These are phyloP conservation scores for Eilema depressum DNA, from an alignment of 2,888 invertebrate species.

Conservation along the genomic window DNA sequence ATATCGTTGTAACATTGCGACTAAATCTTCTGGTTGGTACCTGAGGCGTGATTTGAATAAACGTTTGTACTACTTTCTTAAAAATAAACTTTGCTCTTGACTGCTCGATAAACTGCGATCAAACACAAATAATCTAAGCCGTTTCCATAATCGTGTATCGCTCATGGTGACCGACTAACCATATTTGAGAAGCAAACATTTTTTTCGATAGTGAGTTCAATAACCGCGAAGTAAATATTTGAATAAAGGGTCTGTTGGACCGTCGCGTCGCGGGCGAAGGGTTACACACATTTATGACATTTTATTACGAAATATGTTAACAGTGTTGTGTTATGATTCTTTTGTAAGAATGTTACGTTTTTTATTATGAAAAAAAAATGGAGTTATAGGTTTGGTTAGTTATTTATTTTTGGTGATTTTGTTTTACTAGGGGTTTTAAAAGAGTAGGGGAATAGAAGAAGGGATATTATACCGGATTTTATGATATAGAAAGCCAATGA, in stretches of 20 bases:
- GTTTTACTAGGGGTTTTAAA: neutral
- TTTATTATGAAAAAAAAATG: conserved; percentile 4
- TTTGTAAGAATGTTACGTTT: conserved; percentile 18
- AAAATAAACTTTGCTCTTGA: conserved; percentile 28
- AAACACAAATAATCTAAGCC: conserved; percentile 35
- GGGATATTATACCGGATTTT: neutral
- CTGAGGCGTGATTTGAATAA: too few relatives aligned
- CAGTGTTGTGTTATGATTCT: conserved; percentile 36
- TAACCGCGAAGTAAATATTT: conserved; percentile 62
- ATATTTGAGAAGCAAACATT: conserved; percentile 60
- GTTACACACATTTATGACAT: conserved; percentile 54
- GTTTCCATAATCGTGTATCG: conserved; percentile 28
- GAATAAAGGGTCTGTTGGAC: conserved; percentile 54
- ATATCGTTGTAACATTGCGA: too few relatives aligned
- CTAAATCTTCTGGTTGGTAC: too few relatives aligned
- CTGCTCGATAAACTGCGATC: conserved; percentile 22
- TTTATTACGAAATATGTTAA: conserved; percentile 51
- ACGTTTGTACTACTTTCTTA: neutral
- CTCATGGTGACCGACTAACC: conserved; percentile 48
- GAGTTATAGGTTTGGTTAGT: neutral
- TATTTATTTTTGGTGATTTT: neutral
- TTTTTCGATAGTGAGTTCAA: conserved; percentile 72
- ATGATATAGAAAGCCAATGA: neutral
- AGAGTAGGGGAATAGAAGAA: neutral
- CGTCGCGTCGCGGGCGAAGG: conserved; percentile 38